phyloP scores from a whole-genome alignment of 2,888 invertebrate species.

The Leistus spinibarbis region DNA sequence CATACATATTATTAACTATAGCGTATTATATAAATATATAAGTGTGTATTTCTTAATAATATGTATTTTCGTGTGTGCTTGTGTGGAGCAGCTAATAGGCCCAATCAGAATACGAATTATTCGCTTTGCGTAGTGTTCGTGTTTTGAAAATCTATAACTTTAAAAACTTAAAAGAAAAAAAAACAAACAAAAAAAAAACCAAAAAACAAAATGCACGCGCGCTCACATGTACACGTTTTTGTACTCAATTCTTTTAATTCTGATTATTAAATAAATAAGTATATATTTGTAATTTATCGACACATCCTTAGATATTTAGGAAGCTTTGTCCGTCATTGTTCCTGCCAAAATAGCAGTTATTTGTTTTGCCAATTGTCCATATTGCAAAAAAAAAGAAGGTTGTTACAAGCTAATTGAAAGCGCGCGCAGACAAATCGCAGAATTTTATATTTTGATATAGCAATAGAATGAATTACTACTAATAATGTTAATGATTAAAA shows the following conservation, averaged over 20 bases:
- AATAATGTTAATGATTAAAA: constrained; percentile 46
- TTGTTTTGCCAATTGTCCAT: constrained; percentile 19
- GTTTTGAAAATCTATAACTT: neutral
- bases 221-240: neutral
- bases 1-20: constrained; percentile 52
- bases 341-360: constrained; percentile 52
- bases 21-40: neutral
- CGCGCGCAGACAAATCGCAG: constrained; percentile 51
- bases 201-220: neutral
- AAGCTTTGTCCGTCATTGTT: constrained; percentile 59
- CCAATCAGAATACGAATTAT: neutral
- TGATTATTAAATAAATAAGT: neutral
- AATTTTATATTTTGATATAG: constrained; percentile 54
- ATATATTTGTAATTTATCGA: neutral
- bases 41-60: no score
- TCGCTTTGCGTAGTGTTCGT: neutral
- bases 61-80: constrained; percentile 11
- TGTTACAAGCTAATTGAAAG: constrained; percentile 29
- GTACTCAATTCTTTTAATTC: neutral
- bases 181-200: neutral
- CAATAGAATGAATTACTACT: constrained; percentile 50
- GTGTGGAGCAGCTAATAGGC: neutral
- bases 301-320: constrained; percentile 28
- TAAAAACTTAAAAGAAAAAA: neutral
- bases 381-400: constrained; percentile 38